Conservation (phyloP, 2,888 invertebrate species). For the Oligia strigilis region DNA sequence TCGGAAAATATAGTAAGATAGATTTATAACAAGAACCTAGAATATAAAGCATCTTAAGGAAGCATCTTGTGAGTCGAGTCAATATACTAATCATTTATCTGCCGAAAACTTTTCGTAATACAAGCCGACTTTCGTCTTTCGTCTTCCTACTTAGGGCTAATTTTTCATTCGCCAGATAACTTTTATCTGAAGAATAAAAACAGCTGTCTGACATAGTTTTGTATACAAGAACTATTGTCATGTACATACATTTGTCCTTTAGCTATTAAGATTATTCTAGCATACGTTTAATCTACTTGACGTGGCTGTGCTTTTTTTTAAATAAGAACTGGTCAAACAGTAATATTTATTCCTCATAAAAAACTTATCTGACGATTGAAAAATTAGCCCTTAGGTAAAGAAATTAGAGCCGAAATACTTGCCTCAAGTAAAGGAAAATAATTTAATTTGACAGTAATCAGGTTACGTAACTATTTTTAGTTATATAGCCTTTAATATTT, state of each 20-base stretch:
- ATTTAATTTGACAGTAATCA: neutral
- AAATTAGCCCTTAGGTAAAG: neutral
- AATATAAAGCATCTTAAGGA: conserved; percentile 29
- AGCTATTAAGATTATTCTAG: no score
- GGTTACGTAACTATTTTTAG: neutral
- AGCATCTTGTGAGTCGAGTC: neutral
- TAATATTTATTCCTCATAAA: neutral
- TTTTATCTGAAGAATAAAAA: neutral
- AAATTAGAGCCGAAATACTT: neutral
- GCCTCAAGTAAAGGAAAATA: no score
- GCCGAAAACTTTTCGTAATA: neutral
- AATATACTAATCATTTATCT: conserved; percentile 12
- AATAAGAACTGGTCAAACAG: neutral
- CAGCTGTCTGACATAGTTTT: neutral
- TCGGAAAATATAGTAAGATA: neutral
- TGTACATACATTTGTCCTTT: no score
- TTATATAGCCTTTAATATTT: neutral
- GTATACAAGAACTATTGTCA: neutral
- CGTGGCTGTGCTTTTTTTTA: no score
- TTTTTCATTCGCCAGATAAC: neutral
- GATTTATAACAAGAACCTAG: neutral
- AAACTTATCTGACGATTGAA: neutral
- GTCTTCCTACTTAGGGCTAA: neutral
- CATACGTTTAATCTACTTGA: no score
- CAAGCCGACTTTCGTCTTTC: neutral